These are phyloP conservation scores for Merodon equestris DNA, from an alignment of 2,888 invertebrate genomes.

Conservation along the genomic window DNA sequence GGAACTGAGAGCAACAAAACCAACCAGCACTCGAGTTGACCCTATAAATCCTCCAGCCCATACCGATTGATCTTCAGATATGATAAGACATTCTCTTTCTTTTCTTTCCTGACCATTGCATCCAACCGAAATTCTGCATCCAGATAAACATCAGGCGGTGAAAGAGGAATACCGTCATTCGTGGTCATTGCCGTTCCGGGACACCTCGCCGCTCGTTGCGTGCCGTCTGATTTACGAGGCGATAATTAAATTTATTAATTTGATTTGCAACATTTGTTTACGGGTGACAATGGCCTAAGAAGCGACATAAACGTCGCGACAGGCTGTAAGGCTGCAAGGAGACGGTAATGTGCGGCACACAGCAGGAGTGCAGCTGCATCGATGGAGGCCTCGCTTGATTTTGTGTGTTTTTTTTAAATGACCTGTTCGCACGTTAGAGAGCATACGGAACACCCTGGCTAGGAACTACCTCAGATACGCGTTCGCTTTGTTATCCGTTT, in stretches of 20 bases:
- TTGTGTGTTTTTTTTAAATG: slow-evolving; percentile 11
- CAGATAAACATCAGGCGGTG: neutral
- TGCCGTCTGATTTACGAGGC: slow-evolving; percentile 65
- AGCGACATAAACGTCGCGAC: slow-evolving; percentile 5
- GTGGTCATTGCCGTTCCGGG: neutral
- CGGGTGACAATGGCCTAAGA: slow-evolving; percentile 46
- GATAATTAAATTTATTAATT: slow-evolving; percentile 70
- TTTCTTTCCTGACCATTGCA: slow-evolving; percentile 12
- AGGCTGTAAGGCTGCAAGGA: slow-evolving; percentile 4
- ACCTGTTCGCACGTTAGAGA: slow-evolving; percentile 54
- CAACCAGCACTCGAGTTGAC: slow-evolving; percentile 24
- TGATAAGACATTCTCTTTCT: slow-evolving; percentile 40
- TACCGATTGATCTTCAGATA: slow-evolving; percentile 54
- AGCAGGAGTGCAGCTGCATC: slow-evolving; percentile 54
- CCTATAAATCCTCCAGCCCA: slow-evolving; percentile 60
- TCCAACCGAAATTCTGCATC: slow-evolving; percentile 8
- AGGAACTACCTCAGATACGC: slow-evolving; percentile 52
- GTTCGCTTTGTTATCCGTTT: slow-evolving; percentile 12
- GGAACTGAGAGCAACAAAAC: slow-evolving; percentile 5
- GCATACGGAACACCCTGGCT: slow-evolving; percentile 48
- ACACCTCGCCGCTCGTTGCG: slow-evolving; percentile 9
- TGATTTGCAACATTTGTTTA: slow-evolving; percentile 62
- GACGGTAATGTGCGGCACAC: too few relatives aligned
- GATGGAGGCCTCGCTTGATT: slow-evolving; percentile 7
- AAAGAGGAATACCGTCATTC: neutral